Conservation (phyloP, 2,113 vertebrate genomes). For the Stercorarius parasiticus region DNA sequence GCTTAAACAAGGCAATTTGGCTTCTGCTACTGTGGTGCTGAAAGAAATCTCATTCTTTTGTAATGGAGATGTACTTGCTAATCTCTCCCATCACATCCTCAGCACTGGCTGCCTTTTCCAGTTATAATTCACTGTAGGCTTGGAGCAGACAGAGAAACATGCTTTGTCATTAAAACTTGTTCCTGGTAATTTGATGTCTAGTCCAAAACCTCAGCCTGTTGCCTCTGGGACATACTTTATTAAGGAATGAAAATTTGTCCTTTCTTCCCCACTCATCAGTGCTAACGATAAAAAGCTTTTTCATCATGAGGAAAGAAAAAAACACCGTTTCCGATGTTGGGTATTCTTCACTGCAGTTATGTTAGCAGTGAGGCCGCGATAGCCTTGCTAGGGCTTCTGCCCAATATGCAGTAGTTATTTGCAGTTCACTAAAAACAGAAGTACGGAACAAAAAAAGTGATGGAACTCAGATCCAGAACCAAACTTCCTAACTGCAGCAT, state of each 20-base stretch:
- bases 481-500: neutral
- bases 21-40: slow-evolving; percentile 2
- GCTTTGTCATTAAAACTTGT: neutral
- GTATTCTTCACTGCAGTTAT: neutral
- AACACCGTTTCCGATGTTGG: neutral
- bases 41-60: slow-evolving; percentile 20
- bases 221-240: neutral
- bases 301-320: neutral
- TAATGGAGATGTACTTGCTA: slow-evolving; percentile 34
- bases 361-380: neutral
- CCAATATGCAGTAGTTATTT: neutral
- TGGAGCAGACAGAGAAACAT: neutral
- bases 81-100: slow-evolving; percentile 3
- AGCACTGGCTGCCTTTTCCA: neutral
- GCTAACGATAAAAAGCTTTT: neutral
- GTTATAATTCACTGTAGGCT: slow-evolving; percentile 12
- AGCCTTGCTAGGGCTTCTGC: neutral
- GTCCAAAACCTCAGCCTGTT: neutral
- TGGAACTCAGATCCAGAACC: neutral
- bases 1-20: slow-evolving; percentile 28
- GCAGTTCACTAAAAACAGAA: neutral
- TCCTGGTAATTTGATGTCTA: neutral
- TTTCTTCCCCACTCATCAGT: neutral
- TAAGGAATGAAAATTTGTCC: neutral
- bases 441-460: neutral